Percentiles rank a stretch among this genome's conserved stretches.
Conservation (phyloP, 2,888 invertebrate genomes). For the Eupithecia centaureata region DNA sequence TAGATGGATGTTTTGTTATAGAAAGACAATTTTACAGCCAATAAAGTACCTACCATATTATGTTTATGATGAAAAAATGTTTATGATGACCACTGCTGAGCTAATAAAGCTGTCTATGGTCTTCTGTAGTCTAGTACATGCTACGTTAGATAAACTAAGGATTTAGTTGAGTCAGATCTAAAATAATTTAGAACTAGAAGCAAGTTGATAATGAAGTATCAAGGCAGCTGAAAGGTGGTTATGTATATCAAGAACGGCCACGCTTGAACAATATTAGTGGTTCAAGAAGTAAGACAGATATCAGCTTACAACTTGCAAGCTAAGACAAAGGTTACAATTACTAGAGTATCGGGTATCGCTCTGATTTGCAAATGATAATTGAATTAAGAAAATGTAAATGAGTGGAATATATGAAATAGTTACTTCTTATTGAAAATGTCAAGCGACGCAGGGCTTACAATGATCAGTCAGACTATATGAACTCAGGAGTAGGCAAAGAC, state of each 20-base stretch:
- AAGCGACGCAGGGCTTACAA: not conserved
- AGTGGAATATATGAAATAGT: not conserved
- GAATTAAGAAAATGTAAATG: slow-evolving; percentile 3
- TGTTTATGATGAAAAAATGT: too few relatives aligned
- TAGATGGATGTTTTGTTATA: too few relatives aligned
- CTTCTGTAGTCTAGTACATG: too few relatives aligned
- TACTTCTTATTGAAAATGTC: not conserved
- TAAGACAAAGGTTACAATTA: slow-evolving; percentile 23
- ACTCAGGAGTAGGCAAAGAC: not conserved
- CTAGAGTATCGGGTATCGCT: slow-evolving; percentile 19
- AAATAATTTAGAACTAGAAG: not conserved
- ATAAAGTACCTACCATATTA: too few relatives aligned
- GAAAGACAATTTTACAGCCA: too few relatives aligned
- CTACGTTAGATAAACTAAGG: not conserved
- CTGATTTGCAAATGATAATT: not conserved
- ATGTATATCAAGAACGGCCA: slow-evolving; percentile 9
- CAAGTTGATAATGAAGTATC: not conserved
- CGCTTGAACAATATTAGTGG: slow-evolving; percentile 18
- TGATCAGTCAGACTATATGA: not conserved
- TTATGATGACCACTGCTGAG: too few relatives aligned
- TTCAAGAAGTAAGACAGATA: slow-evolving; percentile 12
- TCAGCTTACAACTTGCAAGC: slow-evolving; percentile 30
- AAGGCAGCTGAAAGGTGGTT: not conserved
- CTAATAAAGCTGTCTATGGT: too few relatives aligned
- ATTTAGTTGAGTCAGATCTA: not conserved